phyloP scores from a whole-genome alignment of 2,113 vertebrate genomes.

The Eurystomus gularis region DNA sequence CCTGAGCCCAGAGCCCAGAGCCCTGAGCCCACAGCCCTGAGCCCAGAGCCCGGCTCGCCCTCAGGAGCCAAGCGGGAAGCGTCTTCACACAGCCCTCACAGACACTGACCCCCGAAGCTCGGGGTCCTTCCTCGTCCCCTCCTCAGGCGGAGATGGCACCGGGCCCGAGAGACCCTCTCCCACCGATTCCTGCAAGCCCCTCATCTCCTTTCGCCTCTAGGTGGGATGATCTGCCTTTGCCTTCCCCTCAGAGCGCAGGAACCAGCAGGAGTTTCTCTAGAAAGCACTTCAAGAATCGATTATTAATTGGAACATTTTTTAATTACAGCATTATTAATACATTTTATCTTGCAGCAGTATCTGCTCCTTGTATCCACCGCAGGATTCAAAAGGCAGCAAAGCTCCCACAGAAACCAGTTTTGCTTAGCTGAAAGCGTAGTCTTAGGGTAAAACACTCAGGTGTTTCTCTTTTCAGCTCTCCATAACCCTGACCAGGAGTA shows the following conservation, averaged over 20 bases:
- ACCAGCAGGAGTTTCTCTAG: background rate
- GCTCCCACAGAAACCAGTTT: slow-evolving; percentile 30
- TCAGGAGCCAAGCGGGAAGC: background rate
- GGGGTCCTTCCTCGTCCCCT: fast-evolving
- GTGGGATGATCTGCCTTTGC: background rate
- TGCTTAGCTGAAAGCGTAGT: background rate
- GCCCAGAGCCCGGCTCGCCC: background rate
- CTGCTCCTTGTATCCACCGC: background rate
- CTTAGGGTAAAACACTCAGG: background rate
- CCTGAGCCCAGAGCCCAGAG: too few species aligned
- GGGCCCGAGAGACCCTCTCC: background rate
- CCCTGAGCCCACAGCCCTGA: too few species aligned
- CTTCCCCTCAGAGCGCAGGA: background rate
- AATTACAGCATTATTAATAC: slow-evolving; percentile 17
- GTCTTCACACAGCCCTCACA: background rate
- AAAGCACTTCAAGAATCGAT: background rate
- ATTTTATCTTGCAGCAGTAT: background rate
- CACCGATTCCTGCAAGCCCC: background rate
- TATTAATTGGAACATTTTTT: background rate
- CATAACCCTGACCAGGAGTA: background rate
- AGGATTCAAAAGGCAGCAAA: slow-evolving; percentile 57
- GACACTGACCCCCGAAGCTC: fast-evolving
- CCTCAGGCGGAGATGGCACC: fast-evolving
- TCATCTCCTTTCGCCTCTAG: fast-evolving
- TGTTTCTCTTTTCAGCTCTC: background rate